phyloP scores from a whole-genome alignment of 1,140 invertebrate species.

The Araneus ventricosus region DNA sequence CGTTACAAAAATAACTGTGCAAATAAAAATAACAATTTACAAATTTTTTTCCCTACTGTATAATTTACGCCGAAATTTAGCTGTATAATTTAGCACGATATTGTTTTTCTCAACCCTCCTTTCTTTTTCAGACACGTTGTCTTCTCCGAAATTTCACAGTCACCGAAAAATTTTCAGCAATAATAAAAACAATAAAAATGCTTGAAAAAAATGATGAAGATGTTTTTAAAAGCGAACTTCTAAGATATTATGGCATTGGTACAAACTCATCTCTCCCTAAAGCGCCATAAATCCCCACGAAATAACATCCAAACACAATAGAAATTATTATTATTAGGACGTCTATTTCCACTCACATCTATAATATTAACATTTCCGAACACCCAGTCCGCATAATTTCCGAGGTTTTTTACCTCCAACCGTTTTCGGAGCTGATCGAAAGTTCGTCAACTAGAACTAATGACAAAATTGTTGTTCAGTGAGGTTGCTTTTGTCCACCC shows the following conservation, averaged over 20 bases:
- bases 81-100: too few relatives aligned
- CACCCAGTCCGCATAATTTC: conserved; percentile 42
- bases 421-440: conserved; percentile 19
- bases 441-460: conserved; percentile 69
- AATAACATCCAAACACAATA: conserved; percentile 48
- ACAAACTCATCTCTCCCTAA: background rate
- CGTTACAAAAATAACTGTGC: too few relatives aligned
- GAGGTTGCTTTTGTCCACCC: conserved; percentile 39
- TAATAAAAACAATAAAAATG: too few relatives aligned
- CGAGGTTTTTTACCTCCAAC: conserved; percentile 31
- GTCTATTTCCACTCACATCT: conserved; percentile 35
- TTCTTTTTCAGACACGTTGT: too few relatives aligned
- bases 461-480: conserved; percentile 53
- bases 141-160: too few relatives aligned
- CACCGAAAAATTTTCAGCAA: too few relatives aligned
- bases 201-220: background rate
- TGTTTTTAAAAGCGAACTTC: background rate
- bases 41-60: too few relatives aligned
- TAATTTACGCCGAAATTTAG: too few relatives aligned
- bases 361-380: conserved; percentile 57
- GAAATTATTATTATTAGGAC: conserved; percentile 62
- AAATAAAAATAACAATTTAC: too few relatives aligned
- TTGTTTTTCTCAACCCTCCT: too few relatives aligned
- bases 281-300: conserved; percentile 41
- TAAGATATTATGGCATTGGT: conserved; percentile 4